Conservation (phyloP, 2,797 vertebrate genomes). For the Lepus oiostolus region DNA sequence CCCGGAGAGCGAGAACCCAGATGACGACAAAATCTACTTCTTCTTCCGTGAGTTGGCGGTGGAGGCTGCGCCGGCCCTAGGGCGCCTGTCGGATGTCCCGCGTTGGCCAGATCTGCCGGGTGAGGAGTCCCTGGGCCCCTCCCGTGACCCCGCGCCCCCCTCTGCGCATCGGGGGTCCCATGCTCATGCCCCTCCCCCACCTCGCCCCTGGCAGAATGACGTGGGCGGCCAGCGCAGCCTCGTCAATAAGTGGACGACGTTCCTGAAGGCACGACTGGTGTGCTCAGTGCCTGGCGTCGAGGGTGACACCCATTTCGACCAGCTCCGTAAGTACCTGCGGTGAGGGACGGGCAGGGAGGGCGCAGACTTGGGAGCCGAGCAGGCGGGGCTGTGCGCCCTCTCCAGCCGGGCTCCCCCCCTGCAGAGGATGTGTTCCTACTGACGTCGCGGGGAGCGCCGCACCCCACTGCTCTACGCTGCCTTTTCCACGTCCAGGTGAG, state of each 20-base stretch:
- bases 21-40: conserved; percentile 99
- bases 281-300: conserved; percentile 94
- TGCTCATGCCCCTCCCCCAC: background rate
- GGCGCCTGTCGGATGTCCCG: conserved; percentile 95
- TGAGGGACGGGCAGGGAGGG: background rate
- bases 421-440: conserved; percentile 96
- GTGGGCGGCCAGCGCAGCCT: conserved; percentile 97
- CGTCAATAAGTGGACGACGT: conserved; percentile 99
- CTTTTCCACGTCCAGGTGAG: conserved; percentile 98
- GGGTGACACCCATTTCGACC: conserved; percentile 96
- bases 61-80: conserved; percentile 93
- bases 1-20: conserved; percentile 97
- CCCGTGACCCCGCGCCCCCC: background rate
- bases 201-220: conserved; percentile 92
- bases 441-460: conserved; percentile 94
- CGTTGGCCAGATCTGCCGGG: conserved; percentile 97
- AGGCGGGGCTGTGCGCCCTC: background rate
- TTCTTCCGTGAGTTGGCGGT: conserved; percentile 98
- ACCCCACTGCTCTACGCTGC: conserved; percentile 96
- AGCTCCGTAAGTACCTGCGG: conserved; percentile 93
- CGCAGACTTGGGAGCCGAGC: background rate
- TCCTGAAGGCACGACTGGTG: conserved; percentile 96
- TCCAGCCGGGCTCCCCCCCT: background rate
- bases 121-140: conserved; percentile 86
- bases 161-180: background rate